These are phyloP conservation scores for Sebastes minor DNA, from an alignment of 2,797 vertebrate genomes.

Conservation along the genomic window DNA sequence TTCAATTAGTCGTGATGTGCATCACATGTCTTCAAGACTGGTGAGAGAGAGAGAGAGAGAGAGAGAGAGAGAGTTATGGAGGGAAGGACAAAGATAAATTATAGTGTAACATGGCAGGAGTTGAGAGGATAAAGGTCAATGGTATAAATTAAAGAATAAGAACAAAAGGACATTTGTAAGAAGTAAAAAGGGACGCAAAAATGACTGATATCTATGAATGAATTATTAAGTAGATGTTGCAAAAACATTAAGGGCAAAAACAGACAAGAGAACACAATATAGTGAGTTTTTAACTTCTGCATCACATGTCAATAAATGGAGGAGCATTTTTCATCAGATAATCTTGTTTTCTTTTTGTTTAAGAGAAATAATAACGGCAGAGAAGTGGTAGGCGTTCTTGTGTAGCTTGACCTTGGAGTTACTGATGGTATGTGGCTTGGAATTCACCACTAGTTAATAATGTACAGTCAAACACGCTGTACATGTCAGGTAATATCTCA, in stretches of 20 bases:
- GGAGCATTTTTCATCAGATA: background rate
- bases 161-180: background rate
- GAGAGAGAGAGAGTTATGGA: background rate
- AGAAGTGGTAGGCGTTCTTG: background rate
- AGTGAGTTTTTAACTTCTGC: background rate
- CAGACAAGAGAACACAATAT: background rate
- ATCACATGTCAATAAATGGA: background rate
- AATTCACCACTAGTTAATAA: conserved; percentile 30
- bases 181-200: background rate
- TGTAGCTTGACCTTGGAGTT: background rate
- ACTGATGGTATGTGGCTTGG: conserved; percentile 6
- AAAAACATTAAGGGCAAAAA: background rate
- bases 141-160: background rate
- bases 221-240: background rate
- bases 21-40: background rate
- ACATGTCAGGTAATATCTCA: conserved; percentile 16
- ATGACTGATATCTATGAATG: background rate
- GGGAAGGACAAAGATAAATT: background rate
- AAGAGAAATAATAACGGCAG: background rate
- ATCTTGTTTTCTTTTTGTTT: background rate
- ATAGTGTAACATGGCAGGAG: background rate
- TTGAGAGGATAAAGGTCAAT: background rate
- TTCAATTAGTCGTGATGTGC: background rate
- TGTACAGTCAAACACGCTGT: conserved; percentile 18
- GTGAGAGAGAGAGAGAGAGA: background rate